Evolutionary conservation across 1,140 invertebrate species (phyloP).

Genomic region (Lasaia peninsularis): DNA sequence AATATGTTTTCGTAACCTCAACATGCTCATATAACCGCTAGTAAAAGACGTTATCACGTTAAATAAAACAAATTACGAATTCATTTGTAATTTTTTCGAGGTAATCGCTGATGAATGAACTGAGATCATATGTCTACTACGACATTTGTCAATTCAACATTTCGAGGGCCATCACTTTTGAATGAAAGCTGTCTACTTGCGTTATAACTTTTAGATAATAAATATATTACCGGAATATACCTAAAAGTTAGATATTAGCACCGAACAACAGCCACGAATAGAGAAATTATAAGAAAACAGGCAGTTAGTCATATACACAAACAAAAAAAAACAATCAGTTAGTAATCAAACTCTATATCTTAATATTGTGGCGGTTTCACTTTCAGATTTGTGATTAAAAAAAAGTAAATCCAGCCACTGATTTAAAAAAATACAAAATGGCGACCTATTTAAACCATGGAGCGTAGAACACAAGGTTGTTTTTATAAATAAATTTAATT

Average conservation of each 20-base stretch:
- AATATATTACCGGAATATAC: conserved; percentile 46
- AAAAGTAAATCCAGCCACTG: neutral
- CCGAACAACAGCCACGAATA: conserved; percentile 58
- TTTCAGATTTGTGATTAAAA: neutral
- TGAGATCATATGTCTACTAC: conserved; percentile 52
- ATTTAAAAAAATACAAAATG: neutral
- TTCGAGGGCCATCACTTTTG: conserved; percentile 30
- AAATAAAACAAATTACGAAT: conserved; percentile 1
- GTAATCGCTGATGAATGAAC: conserved; percentile 25
- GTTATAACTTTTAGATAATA: conserved; percentile 23
- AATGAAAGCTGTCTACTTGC: neutral
- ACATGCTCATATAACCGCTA: neutral
- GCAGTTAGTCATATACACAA: conserved; percentile 63
- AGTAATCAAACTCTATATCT: conserved; percentile 52
- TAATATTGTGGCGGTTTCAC: conserved; percentile 24
- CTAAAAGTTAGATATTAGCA: conserved; percentile 64
- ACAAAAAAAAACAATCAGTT: conserved; percentile 53
- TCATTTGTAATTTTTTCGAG: conserved; percentile 5
- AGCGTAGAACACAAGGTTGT: neutral
- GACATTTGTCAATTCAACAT: conserved; percentile 59
- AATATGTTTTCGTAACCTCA: neutral
- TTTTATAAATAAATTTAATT: no score
- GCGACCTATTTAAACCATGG: neutral
- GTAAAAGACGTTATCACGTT: neutral
- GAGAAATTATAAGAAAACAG: conserved; percentile 44